phyloP scores from a whole-genome alignment of 2,797 vertebrate genomes.

The Ateles fusciceps region DNA sequence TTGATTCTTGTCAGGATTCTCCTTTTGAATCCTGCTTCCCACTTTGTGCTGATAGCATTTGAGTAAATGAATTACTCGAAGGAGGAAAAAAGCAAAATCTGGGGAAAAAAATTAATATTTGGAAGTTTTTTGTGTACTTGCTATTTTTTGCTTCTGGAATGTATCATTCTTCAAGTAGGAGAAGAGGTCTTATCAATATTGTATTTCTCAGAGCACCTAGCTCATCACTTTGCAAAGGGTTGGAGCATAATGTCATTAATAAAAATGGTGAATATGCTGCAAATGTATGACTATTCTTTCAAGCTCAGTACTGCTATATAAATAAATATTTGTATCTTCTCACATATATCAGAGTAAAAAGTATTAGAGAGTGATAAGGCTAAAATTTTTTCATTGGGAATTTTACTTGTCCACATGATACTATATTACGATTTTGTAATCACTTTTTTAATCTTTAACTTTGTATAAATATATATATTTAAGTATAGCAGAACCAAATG shows the following conservation, averaged over 20 bases:
- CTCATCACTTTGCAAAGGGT: background rate
- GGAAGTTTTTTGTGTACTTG: background rate
- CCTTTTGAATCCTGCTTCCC: background rate
- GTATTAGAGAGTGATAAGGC: background rate
- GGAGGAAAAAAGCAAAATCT: background rate
- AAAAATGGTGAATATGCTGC: background rate
- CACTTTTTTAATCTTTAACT: background rate
- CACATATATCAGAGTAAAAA: background rate
- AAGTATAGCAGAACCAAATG: background rate
- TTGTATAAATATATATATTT: background rate
- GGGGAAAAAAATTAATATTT: background rate
- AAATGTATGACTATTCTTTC: background rate
- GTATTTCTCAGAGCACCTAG: background rate
- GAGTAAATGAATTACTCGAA: background rate
- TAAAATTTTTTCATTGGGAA: background rate
- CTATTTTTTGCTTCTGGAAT: background rate
- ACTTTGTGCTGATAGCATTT: background rate
- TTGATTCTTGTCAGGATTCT: background rate
- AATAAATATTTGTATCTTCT: background rate
- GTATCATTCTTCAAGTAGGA: background rate
- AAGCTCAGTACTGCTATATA: background rate
- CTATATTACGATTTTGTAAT: background rate
- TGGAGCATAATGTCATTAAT: background rate
- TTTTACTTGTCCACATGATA: background rate
- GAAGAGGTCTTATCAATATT: background rate